These are phyloP conservation scores for Berghia stephanieae DNA, from an alignment of 1,140 invertebrate genomes.

Conservation along the genomic window DNA sequence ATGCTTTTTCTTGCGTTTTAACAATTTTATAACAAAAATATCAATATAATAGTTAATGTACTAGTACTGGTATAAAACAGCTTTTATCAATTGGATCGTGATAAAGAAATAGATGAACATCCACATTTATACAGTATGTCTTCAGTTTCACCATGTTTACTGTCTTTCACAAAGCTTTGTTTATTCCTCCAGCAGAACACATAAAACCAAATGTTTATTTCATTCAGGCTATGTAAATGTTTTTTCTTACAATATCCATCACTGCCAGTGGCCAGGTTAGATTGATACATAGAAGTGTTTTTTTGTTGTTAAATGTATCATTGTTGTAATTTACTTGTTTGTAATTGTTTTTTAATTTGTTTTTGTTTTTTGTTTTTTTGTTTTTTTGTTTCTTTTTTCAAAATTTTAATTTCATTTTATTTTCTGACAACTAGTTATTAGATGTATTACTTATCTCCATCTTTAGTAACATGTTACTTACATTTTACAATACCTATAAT, in stretches of 20 bases:
- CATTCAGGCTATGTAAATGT: not conserved
- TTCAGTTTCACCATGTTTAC: not conserved
- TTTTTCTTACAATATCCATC: not conserved
- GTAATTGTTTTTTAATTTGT: not conserved
- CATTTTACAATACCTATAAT: not conserved
- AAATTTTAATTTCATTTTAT: not conserved
- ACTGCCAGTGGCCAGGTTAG: not conserved
- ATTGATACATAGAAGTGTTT: not conserved
- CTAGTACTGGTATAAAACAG: not conserved
- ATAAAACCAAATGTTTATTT: not conserved
- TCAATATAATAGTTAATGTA: not conserved
- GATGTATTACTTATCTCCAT: too few species aligned
- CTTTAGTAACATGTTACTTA: not conserved
- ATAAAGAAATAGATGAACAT: not conserved
- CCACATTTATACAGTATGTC: not conserved
- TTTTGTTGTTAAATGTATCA: not conserved
- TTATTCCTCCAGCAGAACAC: not conserved
- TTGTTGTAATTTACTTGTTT: not conserved
- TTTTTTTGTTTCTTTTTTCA: not conserved
- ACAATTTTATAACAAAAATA: not conserved
- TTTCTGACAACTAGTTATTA: too few species aligned
- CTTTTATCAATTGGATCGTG: not conserved
- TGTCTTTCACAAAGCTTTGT: not conserved
- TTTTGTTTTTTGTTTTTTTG: not conserved
- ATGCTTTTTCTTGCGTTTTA: not conserved